phyloP scores from a whole-genome alignment of 1,140 invertebrate species.

The Tyrophagus putrescentiae region DNA sequence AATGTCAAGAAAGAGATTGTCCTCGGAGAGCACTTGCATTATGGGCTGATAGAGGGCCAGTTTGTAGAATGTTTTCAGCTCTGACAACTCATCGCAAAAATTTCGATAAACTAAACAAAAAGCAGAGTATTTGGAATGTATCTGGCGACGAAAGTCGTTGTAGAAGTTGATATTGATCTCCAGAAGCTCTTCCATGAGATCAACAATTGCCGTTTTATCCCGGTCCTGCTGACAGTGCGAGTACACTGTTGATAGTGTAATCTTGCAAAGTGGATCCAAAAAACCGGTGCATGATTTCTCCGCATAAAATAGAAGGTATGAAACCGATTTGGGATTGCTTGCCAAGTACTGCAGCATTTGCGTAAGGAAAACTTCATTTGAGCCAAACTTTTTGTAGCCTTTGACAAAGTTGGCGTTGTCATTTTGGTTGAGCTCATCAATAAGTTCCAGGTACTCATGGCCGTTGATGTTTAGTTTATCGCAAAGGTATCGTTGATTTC shows the following conservation, averaged over 20 bases:
- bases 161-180: constrained; percentile 61
- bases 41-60: constrained; percentile 78
- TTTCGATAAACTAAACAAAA: constrained; percentile 76
- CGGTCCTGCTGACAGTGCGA: constrained; percentile 59
- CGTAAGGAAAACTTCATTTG: constrained; percentile 59
- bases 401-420: constrained; percentile 69
- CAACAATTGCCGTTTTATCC: constrained; percentile 61
- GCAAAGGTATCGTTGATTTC: constrained; percentile 10
- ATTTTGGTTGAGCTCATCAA: constrained; percentile 41
- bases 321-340: constrained; percentile 60
- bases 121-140: constrained; percentile 68
- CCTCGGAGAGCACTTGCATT: constrained; percentile 77
- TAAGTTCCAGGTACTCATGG: background rate
- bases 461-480: background rate
- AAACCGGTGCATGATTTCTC: constrained; percentile 36
- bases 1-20: constrained; percentile 78
- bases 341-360: constrained; percentile 61
- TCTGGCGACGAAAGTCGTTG: constrained; percentile 62
- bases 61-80: constrained; percentile 78
- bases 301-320: constrained; percentile 58
- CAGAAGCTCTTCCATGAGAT: constrained; percentile 61
- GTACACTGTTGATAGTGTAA: constrained; percentile 64
- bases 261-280: constrained; percentile 44
- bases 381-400: constrained; percentile 66
- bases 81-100: constrained; percentile 75